Percentiles rank a stretch among this genome's conserved stretches.
phyloP scores from a whole-genome alignment of 1,140 invertebrate genomes.

The Chrysomallon squamiferum region DNA sequence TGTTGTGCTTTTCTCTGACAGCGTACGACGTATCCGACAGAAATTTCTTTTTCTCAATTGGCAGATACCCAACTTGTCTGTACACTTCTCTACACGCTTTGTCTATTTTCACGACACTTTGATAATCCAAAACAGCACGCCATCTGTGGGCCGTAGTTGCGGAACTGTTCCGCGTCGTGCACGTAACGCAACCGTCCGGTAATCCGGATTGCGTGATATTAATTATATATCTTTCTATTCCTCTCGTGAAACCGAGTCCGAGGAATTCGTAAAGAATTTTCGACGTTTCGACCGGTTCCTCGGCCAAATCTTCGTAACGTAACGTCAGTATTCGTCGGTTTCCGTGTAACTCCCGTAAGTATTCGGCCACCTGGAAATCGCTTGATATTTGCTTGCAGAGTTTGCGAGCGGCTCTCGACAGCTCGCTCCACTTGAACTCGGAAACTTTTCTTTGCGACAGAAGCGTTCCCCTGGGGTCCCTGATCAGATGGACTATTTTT shows the following conservation, averaged over 20 bases:
- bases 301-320: slow-evolving; percentile 23
- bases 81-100: no score
- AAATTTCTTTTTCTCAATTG: no score
- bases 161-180: neutral
- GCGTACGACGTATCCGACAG: no score
- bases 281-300: slow-evolving; percentile 1
- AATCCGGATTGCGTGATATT: slow-evolving; percentile 7
- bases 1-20: neutral
- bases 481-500: slow-evolving; percentile 25
- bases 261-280: slow-evolving; percentile 18
- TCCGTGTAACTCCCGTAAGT: neutral
- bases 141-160: no score
- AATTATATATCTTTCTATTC: slow-evolving; percentile 5
- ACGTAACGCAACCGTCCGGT: neutral
- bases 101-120: no score
- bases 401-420: neutral
- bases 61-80: no score
- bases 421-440: neutral
- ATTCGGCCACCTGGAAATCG: slow-evolving; percentile 1
- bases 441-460: slow-evolving; percentile 1
- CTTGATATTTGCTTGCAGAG: slow-evolving; percentile 12
- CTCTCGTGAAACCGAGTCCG: neutral
- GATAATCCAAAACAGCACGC: no score
- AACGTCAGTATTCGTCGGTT: slow-evolving; percentile 11
- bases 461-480: slow-evolving; percentile 21